Evolutionary conservation across 2,888 invertebrate species (phyloP), one percentile per base, ranked within the genome.

Genomic region (Rhamnusium bicolor): DNA sequence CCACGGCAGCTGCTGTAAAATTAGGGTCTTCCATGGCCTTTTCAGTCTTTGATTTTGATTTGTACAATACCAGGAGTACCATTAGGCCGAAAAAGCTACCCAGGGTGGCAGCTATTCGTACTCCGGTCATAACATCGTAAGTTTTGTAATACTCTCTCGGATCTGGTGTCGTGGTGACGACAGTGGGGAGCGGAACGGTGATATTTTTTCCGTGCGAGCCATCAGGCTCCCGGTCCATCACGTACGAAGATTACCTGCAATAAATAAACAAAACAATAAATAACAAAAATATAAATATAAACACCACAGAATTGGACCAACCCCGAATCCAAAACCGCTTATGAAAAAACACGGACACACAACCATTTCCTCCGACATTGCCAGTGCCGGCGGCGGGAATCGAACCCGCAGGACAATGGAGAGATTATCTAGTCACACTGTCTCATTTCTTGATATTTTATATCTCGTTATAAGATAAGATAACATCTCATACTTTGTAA

Each of bases 101-200:
- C 66, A 97, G 90, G 2, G 97, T 97, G 81, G 95, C 95, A 82
- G 97, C 97, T 88, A 97, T 97, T 79, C 96, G 92, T 78, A 97
- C 93, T 80, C 97, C 97, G 83, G 96, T 97, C 96, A 96, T 96
- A 88, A 95, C 95, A 91, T 97, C 96, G 89, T 97, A 97, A 46
- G 96, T 95, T 83, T 94, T 93, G 90, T 95, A 96, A 89, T 95
- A 96, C 86, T 82, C 82, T 65, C 80, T 73, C 24, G 80, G 79
- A 67, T 84, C 83, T 63, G 79, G 70, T 12, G 61, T 58, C 51
- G 65, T 53, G 58, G 63, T 62, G 76, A 79, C 58, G 75, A 63
- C 67, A 75, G 69, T 40, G 73, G 74, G 47, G 58, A 83, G 77
- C 61, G 81, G 77, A 73, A 77, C 77, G 76, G 81, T 80, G 76